Base-by-base conservation (phyloP, 2,888 invertebrate species). In the Habrosyne pyritoides region DNA sequence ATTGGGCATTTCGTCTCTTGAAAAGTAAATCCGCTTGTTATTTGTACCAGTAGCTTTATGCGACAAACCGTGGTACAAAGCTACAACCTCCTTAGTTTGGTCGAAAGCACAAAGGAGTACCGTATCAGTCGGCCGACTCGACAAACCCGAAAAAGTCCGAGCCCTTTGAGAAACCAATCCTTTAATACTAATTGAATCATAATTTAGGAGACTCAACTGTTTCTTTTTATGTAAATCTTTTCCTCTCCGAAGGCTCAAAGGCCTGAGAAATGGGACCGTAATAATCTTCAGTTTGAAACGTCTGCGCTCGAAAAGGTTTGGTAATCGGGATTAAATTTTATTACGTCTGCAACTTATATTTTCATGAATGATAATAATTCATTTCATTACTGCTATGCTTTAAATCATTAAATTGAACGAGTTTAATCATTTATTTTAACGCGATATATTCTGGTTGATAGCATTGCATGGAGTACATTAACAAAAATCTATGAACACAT, bases 111-210 rank as follows among this genome's bases (percentile, higher is more conserved):
- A 91, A 91, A 91, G 87, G 86, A 79, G 79, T 74, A 79, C 76
- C 71, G 82, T 81, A 84, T 83, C 85, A 76, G 75, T 73, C 75
- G 71, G 63, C 67, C 72, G 71, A 77, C 71, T 81, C 85, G 77
- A 65, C 83, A 78, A 84, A 89, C 89, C 90, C 88, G 84, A 90
- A 91, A 91, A 90, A 89, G 78, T 87, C 83, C 84, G 73, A 75
- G 69, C 83, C 89, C 87, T 89, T 90, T 89, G 89, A 87, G 83
- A 76, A 76, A 75, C 84, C 90, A 89, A 90, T 89, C 89, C 91
- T 87, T 89, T 91, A 91, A 92, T 88, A 89, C 92, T 92, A 91
- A 92, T 92, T 91, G 91, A 91, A 92, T 91, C 89, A 91, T 92
- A 91, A 91, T 92, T 91, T 87, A 75, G 78, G 77, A 85, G 84